These are phyloP conservation scores for Nothobranchius furzeri DNA, from an alignment of 2,113 vertebrate genomes.

Conservation along the genomic window DNA sequence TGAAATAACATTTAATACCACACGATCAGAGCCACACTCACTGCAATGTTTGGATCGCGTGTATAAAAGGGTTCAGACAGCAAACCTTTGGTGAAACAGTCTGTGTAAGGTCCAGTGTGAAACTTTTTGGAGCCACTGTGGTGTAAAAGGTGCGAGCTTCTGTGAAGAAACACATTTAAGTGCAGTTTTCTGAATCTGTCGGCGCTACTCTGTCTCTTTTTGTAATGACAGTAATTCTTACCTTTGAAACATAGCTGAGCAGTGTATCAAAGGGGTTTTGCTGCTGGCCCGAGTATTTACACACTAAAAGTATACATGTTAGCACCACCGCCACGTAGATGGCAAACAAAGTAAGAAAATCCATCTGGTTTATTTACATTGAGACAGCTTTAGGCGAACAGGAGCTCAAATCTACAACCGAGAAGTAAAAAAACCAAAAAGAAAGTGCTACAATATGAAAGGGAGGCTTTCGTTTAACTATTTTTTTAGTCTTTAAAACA, in stretches of 20 bases:
- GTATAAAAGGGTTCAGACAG: not conserved
- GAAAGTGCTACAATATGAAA: fast-evolving
- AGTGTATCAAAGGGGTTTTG: constrained; percentile 63
- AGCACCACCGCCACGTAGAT: constrained; percentile 82
- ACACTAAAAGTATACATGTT: constrained; percentile 69
- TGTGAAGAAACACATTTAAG: constrained; percentile 44
- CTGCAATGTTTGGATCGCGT: not conserved
- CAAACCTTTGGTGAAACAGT: constrained; percentile 88
- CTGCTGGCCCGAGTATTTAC: constrained; percentile 77
- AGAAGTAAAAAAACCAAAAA: not conserved
- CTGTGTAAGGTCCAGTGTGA: constrained; percentile 72
- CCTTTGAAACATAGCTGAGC: constrained; percentile 50
- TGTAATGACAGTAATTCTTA: constrained; percentile 38
- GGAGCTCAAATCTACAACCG: constrained; percentile 22
- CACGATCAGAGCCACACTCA: not conserved
- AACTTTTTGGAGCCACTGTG: constrained; percentile 78
- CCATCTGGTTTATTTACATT: constrained; percentile 75
- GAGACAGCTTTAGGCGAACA: constrained; percentile 18
- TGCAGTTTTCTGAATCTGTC: not conserved
- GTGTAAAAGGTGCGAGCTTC: constrained; percentile 79
- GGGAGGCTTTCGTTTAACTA: not conserved
- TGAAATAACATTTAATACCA: constrained; percentile 57
- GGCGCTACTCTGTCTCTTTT: constrained; percentile 14
- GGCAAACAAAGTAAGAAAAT: constrained; percentile 87
- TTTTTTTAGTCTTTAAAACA: not conserved